Conservation (phyloP, 2,113 vertebrate genomes). For the Microcebus murinus region DNA sequence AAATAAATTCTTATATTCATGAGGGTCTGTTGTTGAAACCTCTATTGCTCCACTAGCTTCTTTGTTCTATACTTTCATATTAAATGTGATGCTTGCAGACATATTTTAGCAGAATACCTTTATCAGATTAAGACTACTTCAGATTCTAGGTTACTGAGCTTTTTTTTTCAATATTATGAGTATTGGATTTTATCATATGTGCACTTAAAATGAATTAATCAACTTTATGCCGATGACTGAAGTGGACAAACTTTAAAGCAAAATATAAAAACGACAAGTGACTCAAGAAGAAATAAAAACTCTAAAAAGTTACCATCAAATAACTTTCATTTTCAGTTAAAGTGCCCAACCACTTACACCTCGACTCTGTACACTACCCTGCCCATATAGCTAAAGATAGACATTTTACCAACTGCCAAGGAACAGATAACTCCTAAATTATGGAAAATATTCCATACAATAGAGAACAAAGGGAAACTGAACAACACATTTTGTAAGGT, state of each 20-base stretch:
- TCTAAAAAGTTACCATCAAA: not conserved
- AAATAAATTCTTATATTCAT: not conserved
- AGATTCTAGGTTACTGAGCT: not conserved
- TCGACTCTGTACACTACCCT: not conserved
- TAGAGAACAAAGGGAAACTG: not conserved
- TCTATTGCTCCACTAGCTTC: not conserved
- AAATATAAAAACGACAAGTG: not conserved
- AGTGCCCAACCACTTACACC: not conserved
- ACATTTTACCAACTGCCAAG: not conserved
- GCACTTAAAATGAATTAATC: not conserved
- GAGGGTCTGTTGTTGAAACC: not conserved
- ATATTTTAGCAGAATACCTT: not conserved
- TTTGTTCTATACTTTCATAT: not conserved
- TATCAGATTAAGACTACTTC: not conserved
- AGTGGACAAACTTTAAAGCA: not conserved
- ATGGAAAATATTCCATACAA: not conserved
- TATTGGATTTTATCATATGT: not conserved
- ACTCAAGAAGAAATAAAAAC: not conserved
- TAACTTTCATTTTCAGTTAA: not conserved
- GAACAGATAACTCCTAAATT: not conserved
- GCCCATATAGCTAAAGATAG: not conserved
- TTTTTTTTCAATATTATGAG: not conserved
- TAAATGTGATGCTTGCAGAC: not conserved
- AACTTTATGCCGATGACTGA: not conserved
- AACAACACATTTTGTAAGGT: not conserved